phyloP scores from a whole-genome alignment of 2,888 invertebrate genomes.

The Cryptosula pallasiana region DNA sequence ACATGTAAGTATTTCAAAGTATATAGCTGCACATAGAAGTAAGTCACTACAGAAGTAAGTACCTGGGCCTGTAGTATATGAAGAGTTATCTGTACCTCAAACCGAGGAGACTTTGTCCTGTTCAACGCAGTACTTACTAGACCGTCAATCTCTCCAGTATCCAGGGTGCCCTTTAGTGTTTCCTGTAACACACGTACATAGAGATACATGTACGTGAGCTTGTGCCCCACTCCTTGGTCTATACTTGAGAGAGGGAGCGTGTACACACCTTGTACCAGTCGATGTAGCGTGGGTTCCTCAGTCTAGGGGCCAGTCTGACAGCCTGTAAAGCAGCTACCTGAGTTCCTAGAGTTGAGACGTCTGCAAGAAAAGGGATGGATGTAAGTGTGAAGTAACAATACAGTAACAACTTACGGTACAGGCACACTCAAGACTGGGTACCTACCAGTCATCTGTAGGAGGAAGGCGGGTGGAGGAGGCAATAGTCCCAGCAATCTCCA shows the following conservation, averaged over 20 bases:
- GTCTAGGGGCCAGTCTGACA: constrained; percentile 66
- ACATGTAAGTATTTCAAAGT: too few relatives aligned
- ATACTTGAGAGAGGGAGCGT: neutral
- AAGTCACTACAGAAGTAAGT: neutral
- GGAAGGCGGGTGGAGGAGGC: constrained; percentile 82
- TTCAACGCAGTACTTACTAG: constrained; percentile 54
- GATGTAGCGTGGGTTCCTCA: constrained; percentile 75
- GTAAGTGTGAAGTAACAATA: too few relatives aligned
- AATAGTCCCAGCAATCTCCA: constrained; percentile 78
- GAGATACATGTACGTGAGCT: too few relatives aligned
- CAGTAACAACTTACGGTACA: too few relatives aligned
- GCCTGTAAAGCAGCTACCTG: constrained; percentile 19
- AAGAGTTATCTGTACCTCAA: constrained; percentile 60
- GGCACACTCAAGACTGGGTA: too few relatives aligned
- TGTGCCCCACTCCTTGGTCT: too few relatives aligned
- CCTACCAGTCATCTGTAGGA: constrained; percentile 68
- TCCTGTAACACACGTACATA: neutral
- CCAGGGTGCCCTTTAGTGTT: constrained; percentile 20
- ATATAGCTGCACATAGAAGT: too few relatives aligned
- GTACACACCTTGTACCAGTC: constrained; percentile 70
- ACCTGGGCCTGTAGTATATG: constrained; percentile 55
- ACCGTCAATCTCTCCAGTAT: constrained; percentile 35
- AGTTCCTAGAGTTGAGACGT: neutral
- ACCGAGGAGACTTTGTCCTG: constrained; percentile 63
- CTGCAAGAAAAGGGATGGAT: neutral